phyloP scores from a whole-genome alignment of 30 jellyfish, hydroid and myxozoan species.

The Aurelia coerulea region DNA sequence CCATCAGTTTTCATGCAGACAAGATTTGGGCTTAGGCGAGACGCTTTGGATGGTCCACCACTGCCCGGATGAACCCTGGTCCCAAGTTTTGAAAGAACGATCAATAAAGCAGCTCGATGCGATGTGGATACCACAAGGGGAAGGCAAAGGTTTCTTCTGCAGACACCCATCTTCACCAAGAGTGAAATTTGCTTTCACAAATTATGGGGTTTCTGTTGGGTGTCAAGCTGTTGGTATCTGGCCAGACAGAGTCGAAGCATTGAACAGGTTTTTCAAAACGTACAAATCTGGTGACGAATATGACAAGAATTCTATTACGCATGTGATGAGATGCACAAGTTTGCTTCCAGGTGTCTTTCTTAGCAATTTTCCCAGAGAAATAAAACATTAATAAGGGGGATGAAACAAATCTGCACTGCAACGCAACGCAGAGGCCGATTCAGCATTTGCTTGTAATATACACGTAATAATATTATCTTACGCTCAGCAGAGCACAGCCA shows the following conservation, averaged over 20 bases:
- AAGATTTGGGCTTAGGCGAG: constrained; percentile 50
- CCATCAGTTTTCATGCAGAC: constrained; percentile 27
- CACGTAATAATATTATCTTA: too few species aligned
- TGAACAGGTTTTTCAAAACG: constrained; percentile 19
- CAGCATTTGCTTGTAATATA: too few species aligned
- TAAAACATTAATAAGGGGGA: neutral
- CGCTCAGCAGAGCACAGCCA: neutral
- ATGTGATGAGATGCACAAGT: constrained; percentile 65
- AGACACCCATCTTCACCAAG: constrained; percentile 31
- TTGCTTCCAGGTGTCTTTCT: constrained; percentile 36
- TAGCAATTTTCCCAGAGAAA: neutral
- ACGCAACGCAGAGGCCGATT: too few species aligned
- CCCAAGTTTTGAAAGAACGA: constrained; percentile 26
- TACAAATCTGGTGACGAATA: constrained; percentile 47
- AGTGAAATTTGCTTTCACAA: constrained; percentile 40
- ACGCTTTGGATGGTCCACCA: constrained; percentile 51
- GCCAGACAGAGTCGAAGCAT: constrained; percentile 50
- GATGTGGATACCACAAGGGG: constrained; percentile 39
- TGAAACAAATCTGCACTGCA: neutral
- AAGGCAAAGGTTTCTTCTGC: constrained; percentile 39
- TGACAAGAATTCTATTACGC: constrained; percentile 42
- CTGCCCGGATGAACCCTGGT: constrained; percentile 51
- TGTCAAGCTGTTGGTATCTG: constrained; percentile 45
- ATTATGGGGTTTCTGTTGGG: constrained; percentile 54
- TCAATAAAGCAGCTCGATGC: constrained; percentile 29